Conservation (phyloP, 2,888 invertebrate species). For the Imbricaverruca yamaguchii region DNA sequence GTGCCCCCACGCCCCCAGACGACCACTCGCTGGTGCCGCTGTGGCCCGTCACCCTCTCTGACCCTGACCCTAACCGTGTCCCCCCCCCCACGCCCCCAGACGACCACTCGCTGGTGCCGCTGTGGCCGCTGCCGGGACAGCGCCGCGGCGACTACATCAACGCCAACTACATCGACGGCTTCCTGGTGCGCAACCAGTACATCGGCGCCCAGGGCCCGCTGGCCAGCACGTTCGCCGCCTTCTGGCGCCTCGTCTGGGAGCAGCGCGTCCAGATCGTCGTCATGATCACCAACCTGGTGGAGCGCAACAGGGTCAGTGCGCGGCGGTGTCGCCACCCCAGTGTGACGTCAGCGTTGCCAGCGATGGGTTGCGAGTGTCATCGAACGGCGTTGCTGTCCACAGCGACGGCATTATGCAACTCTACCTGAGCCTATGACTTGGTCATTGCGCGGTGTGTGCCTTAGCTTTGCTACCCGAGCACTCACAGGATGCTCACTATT, state of each 20-base stretch:
- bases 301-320: conserved; percentile 72
- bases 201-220: conserved; percentile 94
- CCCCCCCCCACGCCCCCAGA: conserved; percentile 47
- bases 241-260: conserved; percentile 98
- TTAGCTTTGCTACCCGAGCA: too few relatives aligned
- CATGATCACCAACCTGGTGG: conserved; percentile 95
- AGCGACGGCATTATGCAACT: too few relatives aligned
- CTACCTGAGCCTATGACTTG: too few relatives aligned
- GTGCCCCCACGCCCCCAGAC: conserved; percentile 50
- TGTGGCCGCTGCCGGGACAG: conserved; percentile 64
- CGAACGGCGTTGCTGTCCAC: too few relatives aligned
- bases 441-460: too few relatives aligned
- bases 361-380: too few relatives aligned
- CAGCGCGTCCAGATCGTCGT: conserved; percentile 86
- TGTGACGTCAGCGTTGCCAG: too few relatives aligned
- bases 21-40: conserved; percentile 86
- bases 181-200: conserved; percentile 72
- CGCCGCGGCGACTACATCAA: conserved; percentile 86
- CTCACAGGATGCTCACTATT: too few relatives aligned
- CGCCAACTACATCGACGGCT: conserved; percentile 91
- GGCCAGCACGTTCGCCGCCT: conserved; percentile 84
- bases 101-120: conserved; percentile 82
- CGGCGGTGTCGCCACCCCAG: too few relatives aligned
- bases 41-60: conserved; percentile 50
- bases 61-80: background rate